phyloP scores from a whole-genome alignment of 2,888 invertebrate species.

The Aelia acuminata region DNA sequence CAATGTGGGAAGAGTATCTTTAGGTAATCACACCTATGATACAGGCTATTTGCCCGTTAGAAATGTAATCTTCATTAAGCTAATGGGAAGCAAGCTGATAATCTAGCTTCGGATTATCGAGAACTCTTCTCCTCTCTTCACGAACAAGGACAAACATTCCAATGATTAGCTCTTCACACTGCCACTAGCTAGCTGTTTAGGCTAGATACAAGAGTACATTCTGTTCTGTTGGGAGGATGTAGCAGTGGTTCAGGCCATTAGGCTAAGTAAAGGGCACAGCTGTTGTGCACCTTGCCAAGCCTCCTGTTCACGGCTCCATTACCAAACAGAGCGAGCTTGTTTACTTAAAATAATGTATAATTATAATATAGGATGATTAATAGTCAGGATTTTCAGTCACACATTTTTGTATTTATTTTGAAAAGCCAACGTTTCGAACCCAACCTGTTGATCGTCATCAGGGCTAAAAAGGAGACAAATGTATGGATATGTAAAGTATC shows the following conservation, averaged over 20 bases:
- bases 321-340: neutral
- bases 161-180: neutral
- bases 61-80: no score
- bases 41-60: neutral
- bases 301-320: neutral
- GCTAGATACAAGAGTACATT: neutral
- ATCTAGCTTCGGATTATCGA: neutral
- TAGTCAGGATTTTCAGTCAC: no score
- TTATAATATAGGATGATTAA: no score
- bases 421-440: no score
- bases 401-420: no score
- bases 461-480: no score
- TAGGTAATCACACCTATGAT: neutral
- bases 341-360: neutral
- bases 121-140: neutral
- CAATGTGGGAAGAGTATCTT: no score
- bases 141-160: neutral
- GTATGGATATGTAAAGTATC: no score
- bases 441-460: no score
- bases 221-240: neutral
- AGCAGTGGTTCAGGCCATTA: neutral
- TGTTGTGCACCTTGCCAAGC: neutral
- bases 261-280: neutral
- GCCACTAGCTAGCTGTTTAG: neutral
- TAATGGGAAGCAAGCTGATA: neutral